phyloP scores from a whole-genome alignment of 2,113 vertebrate genomes.

The Ellobius talpinus region DNA sequence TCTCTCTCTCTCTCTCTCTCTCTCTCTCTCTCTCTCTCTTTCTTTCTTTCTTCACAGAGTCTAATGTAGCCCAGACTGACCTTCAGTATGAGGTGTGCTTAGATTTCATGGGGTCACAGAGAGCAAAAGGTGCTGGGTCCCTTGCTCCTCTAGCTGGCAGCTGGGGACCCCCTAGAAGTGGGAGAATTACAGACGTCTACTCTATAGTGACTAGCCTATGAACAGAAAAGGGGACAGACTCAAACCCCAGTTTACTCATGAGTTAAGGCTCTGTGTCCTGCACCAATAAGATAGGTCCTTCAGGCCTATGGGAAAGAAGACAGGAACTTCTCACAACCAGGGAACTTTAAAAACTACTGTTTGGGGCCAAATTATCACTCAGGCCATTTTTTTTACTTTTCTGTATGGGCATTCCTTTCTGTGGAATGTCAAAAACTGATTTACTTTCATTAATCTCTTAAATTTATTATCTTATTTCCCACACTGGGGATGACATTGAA shows the following conservation, averaged over 20 bases:
- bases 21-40: fast-evolving
- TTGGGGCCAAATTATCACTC: neutral
- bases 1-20: fast-evolving
- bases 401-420: neutral
- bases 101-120: neutral
- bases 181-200: neutral
- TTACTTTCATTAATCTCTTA: neutral
- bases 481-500: neutral
- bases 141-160: neutral
- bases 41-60: neutral
- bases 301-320: neutral
- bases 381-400: neutral
- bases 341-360: neutral
- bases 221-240: neutral
- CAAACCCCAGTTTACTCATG: neutral
- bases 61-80: neutral
- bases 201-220: neutral
- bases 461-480: neutral
- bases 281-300: neutral
- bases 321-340: neutral
- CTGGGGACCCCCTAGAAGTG: neutral
- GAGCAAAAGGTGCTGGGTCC: neutral
- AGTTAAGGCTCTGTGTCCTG: neutral
- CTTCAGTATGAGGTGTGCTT: neutral
- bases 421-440: neutral